phyloP scores from a whole-genome alignment of 2,113 vertebrate genomes.

The Quiscalus mexicanus region DNA sequence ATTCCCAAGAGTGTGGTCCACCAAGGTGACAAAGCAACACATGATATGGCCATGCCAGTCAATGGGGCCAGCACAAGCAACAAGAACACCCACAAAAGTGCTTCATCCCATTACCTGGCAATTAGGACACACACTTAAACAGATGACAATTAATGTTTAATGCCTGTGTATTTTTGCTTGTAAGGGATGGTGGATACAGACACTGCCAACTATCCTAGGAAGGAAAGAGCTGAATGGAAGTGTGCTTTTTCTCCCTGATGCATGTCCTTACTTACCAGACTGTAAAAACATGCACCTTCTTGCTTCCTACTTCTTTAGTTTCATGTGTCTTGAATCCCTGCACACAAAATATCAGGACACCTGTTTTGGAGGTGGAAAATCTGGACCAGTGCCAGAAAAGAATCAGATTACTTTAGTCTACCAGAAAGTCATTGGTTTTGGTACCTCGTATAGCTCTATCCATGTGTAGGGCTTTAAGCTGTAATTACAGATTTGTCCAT shows the following conservation, averaged over 20 bases:
- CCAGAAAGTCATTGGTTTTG: background rate
- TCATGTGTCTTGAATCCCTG: background rate
- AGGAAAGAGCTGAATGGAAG: background rate
- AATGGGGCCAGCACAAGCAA: fast-evolving
- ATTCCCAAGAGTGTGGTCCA: background rate
- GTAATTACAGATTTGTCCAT: background rate
- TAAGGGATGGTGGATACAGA: background rate
- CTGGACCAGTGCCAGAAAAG: background rate
- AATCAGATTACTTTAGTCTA: background rate
- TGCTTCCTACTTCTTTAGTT: background rate
- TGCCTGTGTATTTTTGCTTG: background rate
- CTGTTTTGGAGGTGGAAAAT: background rate
- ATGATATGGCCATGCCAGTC: fast-evolving
- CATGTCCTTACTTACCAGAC: background rate
- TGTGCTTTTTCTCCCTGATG: background rate
- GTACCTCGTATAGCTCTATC: background rate
- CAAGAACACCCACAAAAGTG: fast-evolving
- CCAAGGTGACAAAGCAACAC: background rate
- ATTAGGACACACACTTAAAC: background rate
- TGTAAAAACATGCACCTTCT: background rate
- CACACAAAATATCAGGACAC: background rate
- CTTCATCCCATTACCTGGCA: background rate
- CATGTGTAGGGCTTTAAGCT: background rate
- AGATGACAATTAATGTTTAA: background rate
- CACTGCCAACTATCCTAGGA: background rate